Conservation (phyloP, 2,797 vertebrate species). For the Cirrhinus mrigala region DNA sequence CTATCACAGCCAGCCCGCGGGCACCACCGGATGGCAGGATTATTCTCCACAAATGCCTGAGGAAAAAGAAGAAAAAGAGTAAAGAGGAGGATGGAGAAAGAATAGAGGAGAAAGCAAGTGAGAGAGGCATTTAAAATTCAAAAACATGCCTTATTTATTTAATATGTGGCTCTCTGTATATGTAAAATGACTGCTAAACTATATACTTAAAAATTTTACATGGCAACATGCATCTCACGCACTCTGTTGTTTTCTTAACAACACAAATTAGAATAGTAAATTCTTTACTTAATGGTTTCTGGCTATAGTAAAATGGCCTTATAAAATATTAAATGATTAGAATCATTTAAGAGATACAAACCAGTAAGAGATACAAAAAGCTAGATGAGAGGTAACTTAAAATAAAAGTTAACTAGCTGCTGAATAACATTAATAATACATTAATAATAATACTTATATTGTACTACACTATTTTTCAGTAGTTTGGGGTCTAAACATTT, state of each 20-base stretch:
- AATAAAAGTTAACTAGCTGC: not conserved
- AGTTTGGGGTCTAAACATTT: not conserved
- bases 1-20: conserved; percentile 94
- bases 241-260: not conserved
- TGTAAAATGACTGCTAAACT: not conserved
- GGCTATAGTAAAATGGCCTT: not conserved
- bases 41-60: conserved; percentile 99
- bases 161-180: not conserved
- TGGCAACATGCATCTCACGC: not conserved
- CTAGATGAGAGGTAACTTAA: not conserved
- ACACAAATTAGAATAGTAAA: not conserved
- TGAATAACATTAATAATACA: not conserved
- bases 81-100: not conserved
- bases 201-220: not conserved
- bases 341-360: not conserved
- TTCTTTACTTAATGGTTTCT: not conserved
- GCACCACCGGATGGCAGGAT: conserved; percentile 98
- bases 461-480: not conserved
- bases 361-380: not conserved
- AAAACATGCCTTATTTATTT: not conserved
- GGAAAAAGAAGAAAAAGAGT: conserved; percentile 9
- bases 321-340: not conserved
- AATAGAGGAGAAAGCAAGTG: not conserved
- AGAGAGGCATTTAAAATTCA: not conserved
- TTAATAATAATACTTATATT: not conserved